A percentile compares a stretch with the other conserved stretches of the same genome.
phyloP scores from a whole-genome alignment of 2,888 invertebrate genomes.

The Lepidochitona cinerea region DNA sequence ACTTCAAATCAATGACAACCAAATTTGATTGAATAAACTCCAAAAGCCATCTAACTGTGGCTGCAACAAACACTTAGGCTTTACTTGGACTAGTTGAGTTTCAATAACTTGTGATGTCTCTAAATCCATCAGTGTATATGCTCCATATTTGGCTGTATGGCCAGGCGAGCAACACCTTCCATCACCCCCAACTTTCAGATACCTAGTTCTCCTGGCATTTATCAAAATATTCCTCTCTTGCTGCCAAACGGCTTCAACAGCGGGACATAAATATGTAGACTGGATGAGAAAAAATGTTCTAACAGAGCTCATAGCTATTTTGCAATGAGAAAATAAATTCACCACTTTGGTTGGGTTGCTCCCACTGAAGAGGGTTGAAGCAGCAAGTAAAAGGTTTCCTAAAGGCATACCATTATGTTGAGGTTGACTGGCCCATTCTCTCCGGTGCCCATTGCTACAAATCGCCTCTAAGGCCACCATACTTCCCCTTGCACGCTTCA shows the following conservation, averaged over 20 bases:
- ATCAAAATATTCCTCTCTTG: background rate
- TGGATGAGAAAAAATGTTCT: conserved; percentile 6
- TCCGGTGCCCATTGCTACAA: background rate
- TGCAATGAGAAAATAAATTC: background rate
- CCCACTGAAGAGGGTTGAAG: conserved; percentile 8
- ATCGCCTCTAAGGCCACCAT: too few relatives aligned
- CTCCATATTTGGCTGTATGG: background rate
- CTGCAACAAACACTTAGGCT: too few relatives aligned
- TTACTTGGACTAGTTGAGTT: background rate
- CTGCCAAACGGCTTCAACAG: conserved; percentile 10
- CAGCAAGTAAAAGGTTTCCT: conserved; percentile 8
- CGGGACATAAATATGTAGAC: conserved; percentile 1
- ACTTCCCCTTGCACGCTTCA: too few relatives aligned
- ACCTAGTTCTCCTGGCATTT: background rate
- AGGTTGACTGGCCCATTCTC: conserved; percentile 9
- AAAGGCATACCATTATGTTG: background rate
- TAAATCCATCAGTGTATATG: background rate
- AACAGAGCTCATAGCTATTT: background rate
- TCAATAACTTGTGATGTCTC: background rate
- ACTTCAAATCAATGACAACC: too few relatives aligned
- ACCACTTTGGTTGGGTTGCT: background rate
- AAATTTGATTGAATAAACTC: too few relatives aligned
- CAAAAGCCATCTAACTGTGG: too few relatives aligned
- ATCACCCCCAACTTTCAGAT: background rate
- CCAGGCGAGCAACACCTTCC: background rate